Percentiles rank a stretch among this genome's conserved stretches.
Evolutionary conservation across 2,113 vertebrate species (phyloP).

Genomic region (Tichodroma muraria): DNA sequence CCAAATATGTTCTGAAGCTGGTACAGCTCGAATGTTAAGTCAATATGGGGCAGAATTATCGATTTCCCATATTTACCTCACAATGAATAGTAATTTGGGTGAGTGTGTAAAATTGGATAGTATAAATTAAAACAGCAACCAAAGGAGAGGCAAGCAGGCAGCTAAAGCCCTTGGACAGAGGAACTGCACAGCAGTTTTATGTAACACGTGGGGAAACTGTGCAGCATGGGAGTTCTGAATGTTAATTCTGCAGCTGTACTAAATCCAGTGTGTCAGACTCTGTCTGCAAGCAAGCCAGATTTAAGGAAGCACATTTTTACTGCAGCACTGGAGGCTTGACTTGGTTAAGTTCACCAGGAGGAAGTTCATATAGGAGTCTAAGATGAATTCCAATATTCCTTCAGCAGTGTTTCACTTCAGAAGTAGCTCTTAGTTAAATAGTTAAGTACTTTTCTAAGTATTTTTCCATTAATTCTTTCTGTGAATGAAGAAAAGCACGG

Average conservation of each 20-base stretch:
- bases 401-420: background rate
- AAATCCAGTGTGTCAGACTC: conserved; percentile 65
- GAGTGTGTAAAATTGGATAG: conserved; percentile 11
- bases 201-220: conserved; percentile 63
- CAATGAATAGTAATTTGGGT: conserved; percentile 1
- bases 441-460: background rate
- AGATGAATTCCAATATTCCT: background rate
- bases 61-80: conserved; percentile 20
- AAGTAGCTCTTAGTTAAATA: background rate
- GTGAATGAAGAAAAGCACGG: background rate
- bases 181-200: conserved; percentile 63
- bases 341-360: background rate
- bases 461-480: background rate
- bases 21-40: background rate
- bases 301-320: conserved; percentile 49
- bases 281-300: conserved; percentile 52
- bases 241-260: conserved; percentile 67
- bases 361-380: background rate
- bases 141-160: conserved; percentile 40
- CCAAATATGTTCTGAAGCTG: background rate
- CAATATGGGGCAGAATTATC: conserved; percentile 37
- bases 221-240: conserved; percentile 58
- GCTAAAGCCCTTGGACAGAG: conserved; percentile 41
- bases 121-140: conserved; percentile 54
- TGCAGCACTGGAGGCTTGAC: conserved; percentile 33